phyloP scores from a whole-genome alignment of 2,113 vertebrate species.

The Scytalopus superciliaris region DNA sequence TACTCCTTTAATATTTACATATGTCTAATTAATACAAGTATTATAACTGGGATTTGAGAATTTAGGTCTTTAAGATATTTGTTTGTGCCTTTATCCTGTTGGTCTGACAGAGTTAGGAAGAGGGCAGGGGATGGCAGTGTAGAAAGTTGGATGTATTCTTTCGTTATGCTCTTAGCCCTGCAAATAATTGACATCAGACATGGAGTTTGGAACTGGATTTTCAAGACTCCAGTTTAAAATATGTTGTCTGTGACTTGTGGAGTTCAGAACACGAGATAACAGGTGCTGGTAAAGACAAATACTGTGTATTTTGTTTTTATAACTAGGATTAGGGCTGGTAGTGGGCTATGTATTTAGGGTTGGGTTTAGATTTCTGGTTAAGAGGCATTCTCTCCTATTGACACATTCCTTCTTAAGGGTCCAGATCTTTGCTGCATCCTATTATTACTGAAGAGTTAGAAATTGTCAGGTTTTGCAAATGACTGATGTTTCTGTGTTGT shows the following conservation, averaged over 20 bases:
- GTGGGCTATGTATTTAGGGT: neutral
- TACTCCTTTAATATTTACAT: neutral
- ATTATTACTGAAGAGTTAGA: neutral
- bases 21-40: neutral
- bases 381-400: neutral
- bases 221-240: neutral
- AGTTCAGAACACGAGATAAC: neutral
- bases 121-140: neutral
- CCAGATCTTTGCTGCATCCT: neutral
- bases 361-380: neutral
- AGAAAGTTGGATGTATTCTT: neutral
- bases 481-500: neutral
- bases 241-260: neutral
- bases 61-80: neutral
- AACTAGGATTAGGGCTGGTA: neutral
- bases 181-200: neutral
- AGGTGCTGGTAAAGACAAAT: neutral
- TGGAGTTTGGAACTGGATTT: neutral
- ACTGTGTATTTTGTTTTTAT: neutral
- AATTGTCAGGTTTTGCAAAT: neutral
- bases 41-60: neutral
- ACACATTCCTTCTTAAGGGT: neutral
- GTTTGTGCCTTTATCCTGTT: neutral
- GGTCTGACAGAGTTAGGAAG: neutral
- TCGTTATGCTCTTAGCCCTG: neutral